phyloP scores from a whole-genome alignment of 1,140 invertebrate species.

The Monomorium pharaonis region DNA sequence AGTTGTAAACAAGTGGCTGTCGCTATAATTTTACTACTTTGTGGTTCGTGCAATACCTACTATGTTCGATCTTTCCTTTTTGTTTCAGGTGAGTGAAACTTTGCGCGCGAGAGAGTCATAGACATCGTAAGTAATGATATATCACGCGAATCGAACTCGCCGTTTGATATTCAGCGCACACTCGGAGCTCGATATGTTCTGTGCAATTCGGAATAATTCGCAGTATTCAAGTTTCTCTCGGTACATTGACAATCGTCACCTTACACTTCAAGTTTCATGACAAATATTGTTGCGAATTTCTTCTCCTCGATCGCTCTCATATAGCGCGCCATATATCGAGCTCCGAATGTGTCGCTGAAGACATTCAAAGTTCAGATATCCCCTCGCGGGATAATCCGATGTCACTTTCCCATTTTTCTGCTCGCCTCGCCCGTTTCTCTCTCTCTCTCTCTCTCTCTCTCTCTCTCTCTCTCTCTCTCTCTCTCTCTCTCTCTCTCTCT shows the following conservation, averaged over 20 bases:
- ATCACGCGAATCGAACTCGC: not conserved
- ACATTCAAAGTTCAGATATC: not conserved
- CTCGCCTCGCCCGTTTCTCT: not conserved
- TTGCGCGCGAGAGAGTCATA: not conserved
- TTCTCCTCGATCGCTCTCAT: not conserved
- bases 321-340: not conserved
- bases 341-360: not conserved
- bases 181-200: not conserved
- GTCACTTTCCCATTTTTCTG: constrained; percentile 1
- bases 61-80: not conserved
- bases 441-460: not conserved
- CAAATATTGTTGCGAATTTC: not conserved
- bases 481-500: not conserved
- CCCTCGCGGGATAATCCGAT: constrained; percentile 18
- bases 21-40: not conserved
- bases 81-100: not conserved
- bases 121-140: not conserved
- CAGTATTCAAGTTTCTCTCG: not conserved
- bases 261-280: not conserved
- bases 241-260: not conserved
- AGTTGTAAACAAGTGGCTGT: not conserved
- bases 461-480: not conserved
- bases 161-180: not conserved
- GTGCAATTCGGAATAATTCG: not conserved
- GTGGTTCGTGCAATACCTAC: not conserved